Conservation (phyloP, 2,888 invertebrate species). For the Hetaerina titia region DNA sequence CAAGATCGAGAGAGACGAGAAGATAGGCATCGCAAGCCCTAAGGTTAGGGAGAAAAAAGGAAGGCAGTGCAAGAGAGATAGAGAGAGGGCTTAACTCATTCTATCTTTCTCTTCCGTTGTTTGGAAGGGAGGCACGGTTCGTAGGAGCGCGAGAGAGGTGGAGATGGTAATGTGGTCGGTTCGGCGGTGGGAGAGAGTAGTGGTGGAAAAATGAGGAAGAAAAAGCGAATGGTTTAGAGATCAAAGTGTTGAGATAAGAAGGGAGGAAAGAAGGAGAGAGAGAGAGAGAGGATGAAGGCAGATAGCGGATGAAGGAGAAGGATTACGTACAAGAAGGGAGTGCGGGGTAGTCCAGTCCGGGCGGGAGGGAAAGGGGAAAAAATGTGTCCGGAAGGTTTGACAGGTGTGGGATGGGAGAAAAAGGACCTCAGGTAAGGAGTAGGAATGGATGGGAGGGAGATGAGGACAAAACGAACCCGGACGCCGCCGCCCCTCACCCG, state of each 20-base stretch:
- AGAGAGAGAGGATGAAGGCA: background rate
- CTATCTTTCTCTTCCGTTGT: background rate
- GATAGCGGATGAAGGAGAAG: constrained; percentile 49
- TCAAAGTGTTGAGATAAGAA: constrained; percentile 49
- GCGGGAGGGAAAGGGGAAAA: constrained; percentile 15
- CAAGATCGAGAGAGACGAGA: background rate
- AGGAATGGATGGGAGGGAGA: background rate
- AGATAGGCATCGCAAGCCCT: constrained; percentile 35
- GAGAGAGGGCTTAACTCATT: constrained; percentile 1
- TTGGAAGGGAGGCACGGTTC: constrained; percentile 6
- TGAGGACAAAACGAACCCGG: constrained; percentile 20
- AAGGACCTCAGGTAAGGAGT: constrained; percentile 44
- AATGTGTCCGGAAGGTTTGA: constrained; percentile 58
- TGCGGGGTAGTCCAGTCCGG: background rate
- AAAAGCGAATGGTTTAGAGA: constrained; percentile 30
- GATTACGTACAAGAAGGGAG: constrained; percentile 42
- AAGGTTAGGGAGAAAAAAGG: background rate
- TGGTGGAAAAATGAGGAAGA: background rate
- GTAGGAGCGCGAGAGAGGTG: background rate
- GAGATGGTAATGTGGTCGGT: background rate
- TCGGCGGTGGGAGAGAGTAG: background rate
- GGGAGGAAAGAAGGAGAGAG: background rate
- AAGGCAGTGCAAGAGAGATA: background rate
- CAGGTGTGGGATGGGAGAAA: constrained; percentile 54
- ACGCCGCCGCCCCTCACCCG: background rate